Evolutionary conservation across 2,888 invertebrate species (phyloP).

Genomic region (Heliconius hortense): DNA sequence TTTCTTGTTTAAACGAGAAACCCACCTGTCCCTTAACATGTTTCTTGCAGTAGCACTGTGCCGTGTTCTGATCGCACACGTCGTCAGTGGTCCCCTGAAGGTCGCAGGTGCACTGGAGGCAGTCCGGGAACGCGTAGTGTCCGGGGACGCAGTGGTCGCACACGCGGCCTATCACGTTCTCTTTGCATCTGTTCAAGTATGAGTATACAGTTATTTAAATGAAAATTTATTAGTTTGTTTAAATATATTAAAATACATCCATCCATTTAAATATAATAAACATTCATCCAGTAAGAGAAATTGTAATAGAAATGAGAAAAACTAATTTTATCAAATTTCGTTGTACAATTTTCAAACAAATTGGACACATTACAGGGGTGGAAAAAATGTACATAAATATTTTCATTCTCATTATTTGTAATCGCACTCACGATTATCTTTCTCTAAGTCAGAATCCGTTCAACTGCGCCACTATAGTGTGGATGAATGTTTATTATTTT

Average conservation of each 20-base stretch:
- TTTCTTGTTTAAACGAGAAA: background rate
- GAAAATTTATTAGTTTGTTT: background rate
- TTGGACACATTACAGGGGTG: no score
- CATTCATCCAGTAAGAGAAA: no score
- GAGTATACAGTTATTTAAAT: background rate
- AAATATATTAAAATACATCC: background rate
- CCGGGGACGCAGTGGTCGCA: conserved; percentile 95
- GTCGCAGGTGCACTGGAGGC: conserved; percentile 91
- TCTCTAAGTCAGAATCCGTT: no score
- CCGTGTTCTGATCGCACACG: conserved; percentile 91
- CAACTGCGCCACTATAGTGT: no score
- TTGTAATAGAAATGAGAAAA: no score
- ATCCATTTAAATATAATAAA: no score
- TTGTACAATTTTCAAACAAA: no score
- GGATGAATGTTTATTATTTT: no score
- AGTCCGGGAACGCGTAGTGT: conserved; percentile 93
- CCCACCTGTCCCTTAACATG: conserved; percentile 77
- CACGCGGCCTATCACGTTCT: conserved; percentile 92
- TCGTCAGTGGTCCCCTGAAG: conserved; percentile 90
- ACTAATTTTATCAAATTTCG: no score
- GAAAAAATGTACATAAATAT: no score
- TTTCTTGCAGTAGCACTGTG: conserved; percentile 91
- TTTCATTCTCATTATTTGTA: no score
- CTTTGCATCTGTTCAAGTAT: conserved; percentile 85
- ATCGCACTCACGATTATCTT: no score